phyloP scores from a whole-genome alignment of 1,140 invertebrate genomes.

The Camponotus vicinus region DNA sequence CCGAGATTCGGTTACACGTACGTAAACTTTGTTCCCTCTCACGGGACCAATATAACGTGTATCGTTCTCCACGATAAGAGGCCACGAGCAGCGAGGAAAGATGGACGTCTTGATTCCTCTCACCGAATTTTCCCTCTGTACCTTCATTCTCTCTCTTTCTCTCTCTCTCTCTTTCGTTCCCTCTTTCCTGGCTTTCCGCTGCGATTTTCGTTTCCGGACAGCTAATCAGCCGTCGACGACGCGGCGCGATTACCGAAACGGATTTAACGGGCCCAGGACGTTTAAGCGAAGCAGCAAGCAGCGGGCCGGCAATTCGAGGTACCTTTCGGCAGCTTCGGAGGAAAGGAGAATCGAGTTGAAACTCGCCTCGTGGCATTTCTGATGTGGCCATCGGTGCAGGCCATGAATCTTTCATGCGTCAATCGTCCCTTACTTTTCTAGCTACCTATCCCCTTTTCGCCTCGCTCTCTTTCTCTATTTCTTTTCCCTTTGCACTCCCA shows the following conservation, averaged over 20 bases:
- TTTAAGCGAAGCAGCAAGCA: conserved; percentile 60
- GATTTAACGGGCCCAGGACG: conserved; percentile 68
- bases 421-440: conserved; percentile 63
- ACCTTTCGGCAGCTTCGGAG: conserved; percentile 66
- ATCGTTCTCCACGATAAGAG: conserved; percentile 71
- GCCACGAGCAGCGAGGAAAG: conserved; percentile 36
- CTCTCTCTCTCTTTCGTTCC: background rate
- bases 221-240: conserved; percentile 74
- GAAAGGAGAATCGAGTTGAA: conserved; percentile 71
- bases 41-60: conserved; percentile 70
- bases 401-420: conserved; percentile 81
- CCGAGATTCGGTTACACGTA: background rate
- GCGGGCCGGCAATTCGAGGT: conserved; percentile 65
- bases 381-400: conserved; percentile 77
- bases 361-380: conserved; percentile 73
- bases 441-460: conserved; percentile 4
- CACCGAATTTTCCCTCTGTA: conserved; percentile 43
- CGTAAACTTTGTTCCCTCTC: conserved; percentile 48
- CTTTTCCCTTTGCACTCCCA: conserved; percentile 1
- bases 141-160: background rate
- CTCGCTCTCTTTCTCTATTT: background rate
- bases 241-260: conserved; percentile 72
- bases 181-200: background rate
- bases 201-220: conserved; percentile 74
- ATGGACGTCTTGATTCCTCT: conserved; percentile 65